Conservation (phyloP, 2,888 invertebrate species). For the Andrena haemorrhoa region DNA sequence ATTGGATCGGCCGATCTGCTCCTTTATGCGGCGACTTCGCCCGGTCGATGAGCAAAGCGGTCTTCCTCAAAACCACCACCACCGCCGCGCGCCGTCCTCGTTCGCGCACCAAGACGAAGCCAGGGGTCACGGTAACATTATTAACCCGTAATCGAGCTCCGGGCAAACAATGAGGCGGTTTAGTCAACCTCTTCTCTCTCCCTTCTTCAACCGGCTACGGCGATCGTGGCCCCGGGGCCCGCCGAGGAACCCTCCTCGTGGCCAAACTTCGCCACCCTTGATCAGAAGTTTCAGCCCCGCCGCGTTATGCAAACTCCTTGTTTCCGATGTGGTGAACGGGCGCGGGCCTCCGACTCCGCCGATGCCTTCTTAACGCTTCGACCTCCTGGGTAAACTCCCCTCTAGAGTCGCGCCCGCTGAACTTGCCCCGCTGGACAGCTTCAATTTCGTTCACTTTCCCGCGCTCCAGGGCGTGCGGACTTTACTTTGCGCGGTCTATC, state of each 20-base stretch:
- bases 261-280: conserved; percentile 68
- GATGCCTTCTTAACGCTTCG: conserved; percentile 50
- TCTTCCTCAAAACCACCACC: conserved; percentile 71
- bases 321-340: conserved; percentile 54
- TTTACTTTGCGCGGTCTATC: neutral
- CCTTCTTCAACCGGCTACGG: neutral
- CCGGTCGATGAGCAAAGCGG: conserved; percentile 59
- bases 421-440: conserved; percentile 21
- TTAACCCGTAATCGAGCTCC: conserved; percentile 76
- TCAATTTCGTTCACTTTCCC: conserved; percentile 34
- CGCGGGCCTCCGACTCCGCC: conserved; percentile 34
- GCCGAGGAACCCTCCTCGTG: conserved; percentile 46
- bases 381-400: neutral
- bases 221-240: conserved; percentile 57
- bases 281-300: conserved; percentile 55
- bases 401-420: neutral
- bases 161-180: conserved; percentile 72
- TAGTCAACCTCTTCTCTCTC: conserved; percentile 40
- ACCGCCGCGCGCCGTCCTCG: conserved; percentile 3
- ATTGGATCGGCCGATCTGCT: conserved; percentile 71
- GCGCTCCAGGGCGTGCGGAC: neutral
- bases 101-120: conserved; percentile 48
- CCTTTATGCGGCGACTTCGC: conserved; percentile 65
- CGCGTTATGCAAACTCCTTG: conserved; percentile 66
- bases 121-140: conserved; percentile 71